Conservation (phyloP, 2,888 invertebrate genomes). For the Neuroscelio doddi region DNA sequence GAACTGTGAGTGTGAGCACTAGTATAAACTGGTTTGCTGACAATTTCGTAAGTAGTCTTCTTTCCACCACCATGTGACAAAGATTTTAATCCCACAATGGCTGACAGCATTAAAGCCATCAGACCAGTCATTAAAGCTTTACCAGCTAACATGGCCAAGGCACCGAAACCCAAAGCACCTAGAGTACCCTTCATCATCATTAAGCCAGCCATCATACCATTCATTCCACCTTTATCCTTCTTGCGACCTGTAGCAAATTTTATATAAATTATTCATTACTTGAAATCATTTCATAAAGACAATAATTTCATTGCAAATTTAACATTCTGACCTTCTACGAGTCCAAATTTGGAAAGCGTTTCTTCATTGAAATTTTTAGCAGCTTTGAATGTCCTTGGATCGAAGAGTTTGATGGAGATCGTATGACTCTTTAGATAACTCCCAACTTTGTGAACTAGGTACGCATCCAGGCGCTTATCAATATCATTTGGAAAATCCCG, state of each 20-base stretch:
- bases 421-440: conserved; percentile 83
- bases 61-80: conserved; percentile 78
- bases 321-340: no score
- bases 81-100: conserved; percentile 83
- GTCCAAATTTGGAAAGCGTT: conserved; percentile 58
- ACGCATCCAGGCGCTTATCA: conserved; percentile 84
- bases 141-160: conserved; percentile 84
- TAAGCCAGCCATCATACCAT: conserved; percentile 72
- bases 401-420: conserved; percentile 81
- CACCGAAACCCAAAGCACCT: conserved; percentile 83
- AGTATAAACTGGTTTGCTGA: conserved; percentile 85
- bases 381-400: conserved; percentile 76
- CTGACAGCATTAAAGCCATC: conserved; percentile 85
- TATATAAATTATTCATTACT: no score
- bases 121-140: conserved; percentile 88
- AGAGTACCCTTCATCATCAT: conserved; percentile 81
- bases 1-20: conserved; percentile 79
- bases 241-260: conserved; percentile 69
- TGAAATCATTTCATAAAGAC: no score
- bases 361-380: conserved; percentile 72
- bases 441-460: conserved; percentile 81
- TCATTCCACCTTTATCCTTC: conserved; percentile 69
- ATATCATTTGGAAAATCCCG: conserved; percentile 84
- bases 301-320: no score
- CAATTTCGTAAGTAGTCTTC: conserved; percentile 87